Evolutionary conservation across 1,140 invertebrate species (phyloP).

Genomic region (Atopsyche davidsoni): DNA sequence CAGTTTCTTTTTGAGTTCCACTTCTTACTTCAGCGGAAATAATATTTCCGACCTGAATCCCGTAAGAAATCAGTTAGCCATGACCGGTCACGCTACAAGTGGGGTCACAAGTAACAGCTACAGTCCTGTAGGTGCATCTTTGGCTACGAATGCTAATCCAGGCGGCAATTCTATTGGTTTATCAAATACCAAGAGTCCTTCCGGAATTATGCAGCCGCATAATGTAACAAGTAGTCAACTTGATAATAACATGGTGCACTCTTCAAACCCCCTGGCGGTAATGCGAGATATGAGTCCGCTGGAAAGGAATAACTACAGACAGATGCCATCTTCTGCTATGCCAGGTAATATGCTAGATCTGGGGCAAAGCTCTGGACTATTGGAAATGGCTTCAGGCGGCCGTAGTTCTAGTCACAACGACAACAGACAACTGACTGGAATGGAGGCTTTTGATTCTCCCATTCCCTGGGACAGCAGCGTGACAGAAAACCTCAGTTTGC

Average conservation of each 20-base stretch:
- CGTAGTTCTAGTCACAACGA: slow-evolving; percentile 6
- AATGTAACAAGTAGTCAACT: slow-evolving; percentile 4
- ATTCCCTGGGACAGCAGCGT: slow-evolving; percentile 19
- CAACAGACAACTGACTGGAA: slow-evolving; percentile 9
- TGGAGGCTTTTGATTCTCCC: slow-evolving; percentile 19
- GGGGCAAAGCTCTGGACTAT: slow-evolving; percentile 3
- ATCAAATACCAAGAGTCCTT: not conserved
- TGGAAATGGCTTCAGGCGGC: slow-evolving; percentile 9
- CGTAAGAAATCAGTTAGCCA: slow-evolving; percentile 3
- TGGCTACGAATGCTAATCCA: slow-evolving; percentile 5
- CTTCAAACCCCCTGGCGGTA: not conserved
- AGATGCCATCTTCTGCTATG: slow-evolving; percentile 8
- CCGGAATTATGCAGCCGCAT: not conserved
- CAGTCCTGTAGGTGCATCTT: slow-evolving; percentile 4
- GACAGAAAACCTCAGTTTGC: not conserved
- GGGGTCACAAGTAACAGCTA: slow-evolving; percentile 13
- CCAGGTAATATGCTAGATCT: slow-evolving; percentile 17
- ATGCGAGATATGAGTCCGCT: slow-evolving; percentile 12
- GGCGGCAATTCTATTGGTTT: slow-evolving; percentile 2
- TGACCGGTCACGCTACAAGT: slow-evolving; percentile 2
- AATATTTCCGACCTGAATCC: slow-evolving; percentile 8
- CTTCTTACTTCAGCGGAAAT: slow-evolving; percentile 20
- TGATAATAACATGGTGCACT: slow-evolving; percentile 4
- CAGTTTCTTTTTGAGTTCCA: slow-evolving; percentile 21
- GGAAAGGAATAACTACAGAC: slow-evolving; percentile 13